A percentile compares a stretch with the other conserved stretches of the same genome.
Conservation (phyloP, 2,113 vertebrate species). For the Caracal caracal region DNA sequence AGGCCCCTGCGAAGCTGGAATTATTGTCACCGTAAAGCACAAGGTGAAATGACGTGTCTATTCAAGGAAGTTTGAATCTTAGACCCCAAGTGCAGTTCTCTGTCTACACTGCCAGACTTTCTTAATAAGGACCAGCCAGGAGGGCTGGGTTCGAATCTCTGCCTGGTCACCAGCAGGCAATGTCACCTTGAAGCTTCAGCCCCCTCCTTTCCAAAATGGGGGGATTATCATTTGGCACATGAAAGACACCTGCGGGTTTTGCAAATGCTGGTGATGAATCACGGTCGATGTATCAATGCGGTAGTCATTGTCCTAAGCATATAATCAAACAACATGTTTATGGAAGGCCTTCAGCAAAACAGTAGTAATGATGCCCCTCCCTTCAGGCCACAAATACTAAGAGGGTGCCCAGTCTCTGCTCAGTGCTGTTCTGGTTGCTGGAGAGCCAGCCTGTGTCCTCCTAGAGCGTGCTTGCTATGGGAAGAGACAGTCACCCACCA, state of each 20-base stretch:
- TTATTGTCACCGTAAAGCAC: fast-evolving
- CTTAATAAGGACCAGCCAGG: not conserved
- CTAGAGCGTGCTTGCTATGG: not conserved
- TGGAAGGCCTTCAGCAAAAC: not conserved
- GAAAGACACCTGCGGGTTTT: not conserved
- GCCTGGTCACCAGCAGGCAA: not conserved
- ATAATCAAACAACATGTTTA: not conserved
- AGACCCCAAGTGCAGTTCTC: not conserved
- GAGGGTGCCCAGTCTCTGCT: too few relatives aligned
- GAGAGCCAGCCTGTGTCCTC: not conserved
- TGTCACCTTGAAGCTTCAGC: not conserved
- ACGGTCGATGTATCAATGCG: not conserved
- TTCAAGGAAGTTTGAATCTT: not conserved
- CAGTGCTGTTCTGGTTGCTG: not conserved
- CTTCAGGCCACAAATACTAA: not conserved
- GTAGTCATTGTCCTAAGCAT: not conserved
- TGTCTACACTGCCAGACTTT: not conserved
- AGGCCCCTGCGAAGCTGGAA: not conserved
- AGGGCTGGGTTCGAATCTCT: not conserved
- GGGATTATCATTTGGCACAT: not conserved
- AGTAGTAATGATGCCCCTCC: not conserved
- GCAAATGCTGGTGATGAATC: not conserved
- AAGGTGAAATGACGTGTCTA: not conserved
- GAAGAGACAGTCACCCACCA: not conserved
- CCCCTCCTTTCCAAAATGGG: not conserved